Evolutionary conservation across 1,140 invertebrate genomes (phyloP).

Genomic region (Drosophila tropicalis): DNA sequence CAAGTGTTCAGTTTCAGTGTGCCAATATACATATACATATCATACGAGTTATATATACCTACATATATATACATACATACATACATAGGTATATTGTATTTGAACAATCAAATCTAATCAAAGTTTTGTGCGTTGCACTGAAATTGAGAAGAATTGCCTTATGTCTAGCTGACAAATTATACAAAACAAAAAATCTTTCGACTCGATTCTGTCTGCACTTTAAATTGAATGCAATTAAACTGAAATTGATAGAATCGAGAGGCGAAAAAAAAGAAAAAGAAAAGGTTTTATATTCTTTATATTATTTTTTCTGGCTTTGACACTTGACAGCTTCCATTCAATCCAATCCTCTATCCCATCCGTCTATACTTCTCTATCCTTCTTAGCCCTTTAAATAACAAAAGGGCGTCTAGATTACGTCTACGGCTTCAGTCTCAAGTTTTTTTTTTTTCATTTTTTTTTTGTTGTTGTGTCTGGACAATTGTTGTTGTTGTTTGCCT

Average conservation of each 20-base stretch:
- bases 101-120: slow-evolving; percentile 16
- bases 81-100: not conserved
- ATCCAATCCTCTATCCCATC: slow-evolving; percentile 7
- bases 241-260: slow-evolving; percentile 53
- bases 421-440: slow-evolving; percentile 39
- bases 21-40: not conserved
- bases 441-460: slow-evolving; percentile 18
- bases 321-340: slow-evolving; percentile 11
- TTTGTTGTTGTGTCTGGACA: no score
- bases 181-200: slow-evolving; percentile 34
- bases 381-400: slow-evolving; percentile 17
- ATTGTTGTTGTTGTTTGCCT: slow-evolving; percentile 23
- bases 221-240: slow-evolving; percentile 71
- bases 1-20: slow-evolving; percentile 39
- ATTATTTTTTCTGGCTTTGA: slow-evolving; percentile 3
- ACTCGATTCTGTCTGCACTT: slow-evolving; percentile 58
- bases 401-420: slow-evolving; percentile 58
- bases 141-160: slow-evolving; percentile 53
- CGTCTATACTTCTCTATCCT: not conserved
- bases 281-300: no score
- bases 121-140: slow-evolving; percentile 31
- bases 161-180: slow-evolving; percentile 48
- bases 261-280: not conserved
- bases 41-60: not conserved
- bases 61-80: not conserved